Base-by-base conservation (phyloP, 1,140 invertebrate species). In the Zaprionus africanus region DNA sequence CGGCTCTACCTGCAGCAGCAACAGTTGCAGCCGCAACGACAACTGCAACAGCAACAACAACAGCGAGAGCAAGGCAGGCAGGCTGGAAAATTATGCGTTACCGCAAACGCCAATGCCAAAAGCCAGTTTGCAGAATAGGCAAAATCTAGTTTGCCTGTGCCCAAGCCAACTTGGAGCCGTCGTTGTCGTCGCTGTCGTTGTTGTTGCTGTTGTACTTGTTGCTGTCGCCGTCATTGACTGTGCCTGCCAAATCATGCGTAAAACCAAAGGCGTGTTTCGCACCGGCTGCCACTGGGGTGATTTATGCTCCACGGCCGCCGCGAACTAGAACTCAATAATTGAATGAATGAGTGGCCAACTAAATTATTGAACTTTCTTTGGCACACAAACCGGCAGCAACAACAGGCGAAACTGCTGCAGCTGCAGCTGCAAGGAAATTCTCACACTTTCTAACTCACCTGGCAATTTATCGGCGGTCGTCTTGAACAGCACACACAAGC, bases 401-500 rank as follows among this genome's bases (percentile, higher is more conserved):
- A 49, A 49, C 53, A 53, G n/a, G 58, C 77, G 75, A 58, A 31
- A 31, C 28, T 31, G 26, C 26, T 28, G 28, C 54, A 67, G 46
- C 26, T 6, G 49, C 68, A 65, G 13, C 46, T 56, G 31, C 56
- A 34, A 63, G 63, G 46, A 78, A 64, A 87, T 87, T 87, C 85
- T 90, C 85, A 90, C 85, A 90, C 85, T 90, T 90, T 90, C 85
- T 90, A 85, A 85, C 91, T 96, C 94, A 98, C 97, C 97, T 93
- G 97, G 97, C 92, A 97, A 94, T 93, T 96, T 95, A 93, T 97
- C 96, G 79, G 97, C 97, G 90, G 97, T 97, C 31, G 97, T 97
- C 92, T 96, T 96, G 94, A 98, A 98, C 54, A 98, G 95, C 73
- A 98, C 97, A 94, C 98, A 99, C 26, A 98, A 95, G 57, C 98